These are phyloP conservation scores for Vanessa cardui DNA, from an alignment of 2,888 invertebrate genomes.

Conservation along the genomic window DNA sequence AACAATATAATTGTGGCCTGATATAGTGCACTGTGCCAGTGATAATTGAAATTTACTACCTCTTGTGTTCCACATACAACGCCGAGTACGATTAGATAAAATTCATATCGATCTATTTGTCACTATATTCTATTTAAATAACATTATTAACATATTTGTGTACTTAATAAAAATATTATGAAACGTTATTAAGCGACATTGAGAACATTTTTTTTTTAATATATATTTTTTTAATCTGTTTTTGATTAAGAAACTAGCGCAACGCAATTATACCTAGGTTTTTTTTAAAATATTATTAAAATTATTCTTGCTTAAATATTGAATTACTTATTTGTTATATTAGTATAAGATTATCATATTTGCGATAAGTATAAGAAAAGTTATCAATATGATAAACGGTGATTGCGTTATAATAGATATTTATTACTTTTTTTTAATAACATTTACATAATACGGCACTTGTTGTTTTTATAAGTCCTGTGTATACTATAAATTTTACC, in stretches of 20 bases:
- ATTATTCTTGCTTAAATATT: no score
- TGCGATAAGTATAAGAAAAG: slow-evolving; percentile 14
- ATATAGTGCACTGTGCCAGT: slow-evolving; percentile 41
- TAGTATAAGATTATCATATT: background rate
- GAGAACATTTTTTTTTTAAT: background rate
- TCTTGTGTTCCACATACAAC: slow-evolving; percentile 23
- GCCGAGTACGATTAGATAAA: slow-evolving; percentile 42
- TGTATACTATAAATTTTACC: no score
- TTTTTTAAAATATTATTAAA: no score
- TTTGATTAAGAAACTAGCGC: no score
- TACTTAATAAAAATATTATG: background rate
- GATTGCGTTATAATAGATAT: slow-evolving; percentile 12
- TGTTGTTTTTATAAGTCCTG: no score
- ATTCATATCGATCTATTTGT: slow-evolving; percentile 37
- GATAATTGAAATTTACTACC: slow-evolving; percentile 38
- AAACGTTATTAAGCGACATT: background rate
- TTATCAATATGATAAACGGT: slow-evolving; percentile 7
- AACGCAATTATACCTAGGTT: no score
- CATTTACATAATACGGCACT: background rate
- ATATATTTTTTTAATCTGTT: no score
- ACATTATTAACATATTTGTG: background rate
- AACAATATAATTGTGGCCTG: slow-evolving; percentile 27
- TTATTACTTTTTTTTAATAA: background rate
- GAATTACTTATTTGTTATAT: no score
- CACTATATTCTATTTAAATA: slow-evolving; percentile 19